A percentile compares a stretch with the other conserved stretches of the same genome.
Evolutionary conservation across 2,888 invertebrate genomes (phyloP).

Genomic region (Limulus polyphemus): DNA sequence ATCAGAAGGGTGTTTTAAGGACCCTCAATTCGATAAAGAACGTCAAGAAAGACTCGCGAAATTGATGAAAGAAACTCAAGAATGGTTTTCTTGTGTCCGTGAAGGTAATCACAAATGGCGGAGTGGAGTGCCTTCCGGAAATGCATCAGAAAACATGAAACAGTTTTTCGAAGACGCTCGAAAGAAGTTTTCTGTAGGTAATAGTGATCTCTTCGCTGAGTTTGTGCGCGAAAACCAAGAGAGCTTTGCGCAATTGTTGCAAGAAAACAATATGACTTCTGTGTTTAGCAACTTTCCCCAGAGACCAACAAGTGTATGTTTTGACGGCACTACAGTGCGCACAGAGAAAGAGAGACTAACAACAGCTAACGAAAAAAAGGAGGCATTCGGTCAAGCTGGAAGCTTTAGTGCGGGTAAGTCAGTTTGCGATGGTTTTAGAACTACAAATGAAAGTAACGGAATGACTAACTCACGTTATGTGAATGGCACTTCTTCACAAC

Average conservation of each 20-base stretch:
- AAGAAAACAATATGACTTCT: neutral
- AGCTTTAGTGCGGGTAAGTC: neutral
- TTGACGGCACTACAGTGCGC: too few relatives aligned
- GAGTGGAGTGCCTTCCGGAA: neutral
- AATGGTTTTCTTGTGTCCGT: conserved; percentile 6
- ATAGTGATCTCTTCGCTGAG: conserved; percentile 10
- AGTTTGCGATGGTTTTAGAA: too few relatives aligned
- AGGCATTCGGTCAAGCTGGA: neutral
- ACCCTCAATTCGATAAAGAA: too few relatives aligned
- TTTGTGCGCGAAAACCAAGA: conserved; percentile 15
- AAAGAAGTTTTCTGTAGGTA: conserved; percentile 8
- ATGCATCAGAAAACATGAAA: conserved; percentile 6
- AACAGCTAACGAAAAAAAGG: too few relatives aligned
- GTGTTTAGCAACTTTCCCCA: neutral
- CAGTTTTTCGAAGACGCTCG: conserved; percentile 13
- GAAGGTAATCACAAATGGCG: conserved; percentile 2
- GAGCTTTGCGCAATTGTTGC: conserved; percentile 10
- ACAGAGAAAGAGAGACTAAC: too few relatives aligned
- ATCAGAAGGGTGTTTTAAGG: too few relatives aligned
- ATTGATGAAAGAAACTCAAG: conserved; percentile 6
- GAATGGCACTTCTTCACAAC: too few relatives aligned
- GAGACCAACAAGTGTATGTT: neutral
- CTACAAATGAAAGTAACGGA: too few relatives aligned
- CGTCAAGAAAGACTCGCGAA: conserved; percentile 2
- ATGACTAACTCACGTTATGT: neutral